Base-by-base conservation (phyloP, 1,140 invertebrate genomes). In the Aphis craccivora region DNA sequence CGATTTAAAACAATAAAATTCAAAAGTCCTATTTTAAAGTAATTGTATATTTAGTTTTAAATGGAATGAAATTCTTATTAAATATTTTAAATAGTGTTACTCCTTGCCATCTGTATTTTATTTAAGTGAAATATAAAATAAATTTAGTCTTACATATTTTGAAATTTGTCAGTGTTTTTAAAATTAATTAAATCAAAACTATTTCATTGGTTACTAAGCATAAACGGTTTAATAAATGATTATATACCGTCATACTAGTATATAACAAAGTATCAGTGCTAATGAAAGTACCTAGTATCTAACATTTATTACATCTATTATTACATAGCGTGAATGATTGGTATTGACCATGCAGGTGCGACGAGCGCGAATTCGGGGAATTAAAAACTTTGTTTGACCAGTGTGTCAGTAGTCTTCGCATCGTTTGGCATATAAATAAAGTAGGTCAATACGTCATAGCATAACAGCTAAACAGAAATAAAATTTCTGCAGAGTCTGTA, bases 391-490 rank as follows among this genome's bases (percentile, higher is more conserved):
- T 30, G 45, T 37, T 55, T 89, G 35, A 89, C 35, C 35, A 89
- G 88, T 53, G 48, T 89, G 88, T 89, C 48, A 89, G 88, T 89
- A 89, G 88, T 89, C 87, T 53, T 67, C 6, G 22, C 25, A 76
- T 76, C 55, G 25, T 45, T 76, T 76, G 67, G 90, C 67, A 91
- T 89, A 40, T 76, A 81, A 91, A 91, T 76, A n/a, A 91, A 91
- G 60, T 91, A 81, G 90, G 90, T 91, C 40, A 60, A 81, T n/a
- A 91, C 60, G 60, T 91, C 90, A 43, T 67, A 35, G 25, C 55
- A 48, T 91, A 76, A 91, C 55, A 91, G 90, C 40, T 76, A 43
- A 91, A 91, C 55, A 91, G 37, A 91, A 91, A 91, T 91, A 76
- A 20, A 91, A 48, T 91, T 67, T 48, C 35, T 89, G 88, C 88